Conservation (phyloP, 2,113 vertebrate species). For the Lichenostomus cassidix region DNA sequence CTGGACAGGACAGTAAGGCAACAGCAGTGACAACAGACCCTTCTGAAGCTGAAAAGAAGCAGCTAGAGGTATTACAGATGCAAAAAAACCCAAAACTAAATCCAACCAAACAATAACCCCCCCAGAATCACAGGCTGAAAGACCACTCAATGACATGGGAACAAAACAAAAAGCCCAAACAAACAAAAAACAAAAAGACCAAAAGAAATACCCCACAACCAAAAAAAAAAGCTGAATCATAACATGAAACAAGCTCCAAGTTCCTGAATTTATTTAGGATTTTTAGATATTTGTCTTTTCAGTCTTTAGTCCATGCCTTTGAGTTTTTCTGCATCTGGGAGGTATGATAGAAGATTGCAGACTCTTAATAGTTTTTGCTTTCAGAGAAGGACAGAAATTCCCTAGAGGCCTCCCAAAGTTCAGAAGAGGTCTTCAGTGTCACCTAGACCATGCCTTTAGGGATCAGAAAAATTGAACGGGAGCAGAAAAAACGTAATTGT, state of each 20-base stretch:
- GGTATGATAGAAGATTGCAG: background rate
- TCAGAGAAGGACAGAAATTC: background rate
- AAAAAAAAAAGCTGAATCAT: background rate
- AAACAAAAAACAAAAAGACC: too few species aligned
- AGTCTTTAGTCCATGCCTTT: background rate
- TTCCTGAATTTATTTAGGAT: background rate
- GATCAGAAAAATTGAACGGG: background rate
- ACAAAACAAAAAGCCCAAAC: too few species aligned
- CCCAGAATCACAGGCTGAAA: background rate
- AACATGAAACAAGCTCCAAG: background rate
- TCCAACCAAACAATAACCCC: background rate
- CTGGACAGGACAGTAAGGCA: background rate
- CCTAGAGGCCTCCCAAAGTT: background rate
- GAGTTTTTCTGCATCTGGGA: background rate
- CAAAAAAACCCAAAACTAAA: background rate
- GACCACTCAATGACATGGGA: background rate
- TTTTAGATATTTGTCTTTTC: background rate
- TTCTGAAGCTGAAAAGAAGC: background rate
- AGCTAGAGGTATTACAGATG: background rate
- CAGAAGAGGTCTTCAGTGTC: background rate
- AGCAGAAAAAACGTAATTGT: background rate
- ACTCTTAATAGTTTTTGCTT: background rate
- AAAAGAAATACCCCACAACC: too few species aligned
- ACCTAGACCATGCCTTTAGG: background rate
- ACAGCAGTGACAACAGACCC: background rate